These are phyloP conservation scores for Ashinkailepas kermadecensis DNA, from an alignment of 2,888 invertebrate species.

Conservation along the genomic window DNA sequence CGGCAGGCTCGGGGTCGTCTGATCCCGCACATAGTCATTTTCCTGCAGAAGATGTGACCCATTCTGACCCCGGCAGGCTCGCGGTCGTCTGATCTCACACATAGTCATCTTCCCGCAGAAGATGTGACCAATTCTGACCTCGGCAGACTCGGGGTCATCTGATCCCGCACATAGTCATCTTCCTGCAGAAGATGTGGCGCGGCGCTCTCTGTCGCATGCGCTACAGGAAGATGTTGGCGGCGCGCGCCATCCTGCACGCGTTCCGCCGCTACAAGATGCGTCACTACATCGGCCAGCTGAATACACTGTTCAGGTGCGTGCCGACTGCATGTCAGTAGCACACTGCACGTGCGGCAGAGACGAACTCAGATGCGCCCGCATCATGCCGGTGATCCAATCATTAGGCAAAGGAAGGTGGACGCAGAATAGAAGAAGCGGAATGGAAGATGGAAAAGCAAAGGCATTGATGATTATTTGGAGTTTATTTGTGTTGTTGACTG, in stretches of 20 bases:
- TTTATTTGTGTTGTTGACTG: too few species aligned
- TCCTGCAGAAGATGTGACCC: slow-evolving; percentile 83
- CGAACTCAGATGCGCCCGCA: too few species aligned
- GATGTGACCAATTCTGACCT: slow-evolving; percentile 28
- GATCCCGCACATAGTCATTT: slow-evolving; percentile 58
- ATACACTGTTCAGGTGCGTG: slow-evolving; percentile 52
- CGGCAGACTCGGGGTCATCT: slow-evolving; percentile 64
- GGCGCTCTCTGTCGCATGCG: slow-evolving; percentile 68
- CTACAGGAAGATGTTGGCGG: slow-evolving; percentile 79
- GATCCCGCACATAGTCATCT: slow-evolving; percentile 82
- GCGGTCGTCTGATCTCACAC: too few species aligned
- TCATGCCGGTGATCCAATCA: too few species aligned
- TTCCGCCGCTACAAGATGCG: slow-evolving; percentile 72
- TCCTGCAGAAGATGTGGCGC: slow-evolving; percentile 93
- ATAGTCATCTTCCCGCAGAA: too few species aligned
- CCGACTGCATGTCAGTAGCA: too few species aligned
- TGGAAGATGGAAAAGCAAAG: not conserved
- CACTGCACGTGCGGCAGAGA: too few species aligned
- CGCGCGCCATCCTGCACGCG: slow-evolving; percentile 66
- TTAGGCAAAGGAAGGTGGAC: too few species aligned
- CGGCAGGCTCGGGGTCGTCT: too few species aligned
- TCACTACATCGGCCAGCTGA: slow-evolving; percentile 58
- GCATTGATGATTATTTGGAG: not conserved
- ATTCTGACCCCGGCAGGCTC: too few species aligned
- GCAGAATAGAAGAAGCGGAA: slow-evolving; percentile 24